Percentiles rank a stretch among this genome's conserved stretches.
These are phyloP conservation scores for Megalonaias nervosa DNA, from an alignment of 1,140 invertebrate genomes.

Conservation along the genomic window DNA sequence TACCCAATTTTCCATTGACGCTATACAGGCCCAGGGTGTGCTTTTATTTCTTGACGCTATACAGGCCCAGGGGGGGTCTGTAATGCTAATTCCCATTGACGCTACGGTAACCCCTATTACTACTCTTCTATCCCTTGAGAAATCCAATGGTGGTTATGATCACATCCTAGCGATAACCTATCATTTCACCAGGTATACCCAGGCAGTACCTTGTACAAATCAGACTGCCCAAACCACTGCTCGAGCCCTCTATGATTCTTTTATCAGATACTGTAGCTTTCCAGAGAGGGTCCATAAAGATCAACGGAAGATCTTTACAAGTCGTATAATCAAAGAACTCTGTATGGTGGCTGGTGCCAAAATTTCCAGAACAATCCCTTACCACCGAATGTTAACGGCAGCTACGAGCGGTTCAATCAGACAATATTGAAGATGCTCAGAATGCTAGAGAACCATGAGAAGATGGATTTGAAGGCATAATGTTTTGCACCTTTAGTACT, in stretches of 20 bases:
- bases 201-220: not conserved
- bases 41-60: too few species aligned
- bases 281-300: conserved; percentile 27
- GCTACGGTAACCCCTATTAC: too few species aligned
- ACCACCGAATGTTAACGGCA: conserved; percentile 24
- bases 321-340: conserved; percentile 32
- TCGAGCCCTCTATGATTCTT: conserved; percentile 1
- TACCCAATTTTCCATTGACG: too few species aligned
- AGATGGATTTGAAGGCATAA: conserved; percentile 7
- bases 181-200: not conserved
- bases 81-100: too few species aligned
- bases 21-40: too few species aligned
- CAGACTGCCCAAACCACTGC: conserved; percentile 16
- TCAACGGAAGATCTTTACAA: conserved; percentile 28
- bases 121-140: not conserved
- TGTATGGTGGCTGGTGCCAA: conserved; percentile 27
- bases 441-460: not conserved
- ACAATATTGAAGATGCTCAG: conserved; percentile 12
- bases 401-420: conserved; percentile 3
- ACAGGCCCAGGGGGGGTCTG: too few species aligned
- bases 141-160: not conserved
- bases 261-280: conserved; percentile 9
- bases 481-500: conserved; percentile 9
- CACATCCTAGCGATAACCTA: not conserved
- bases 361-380: conserved; percentile 40